Percentiles rank a stretch among this genome's conserved stretches.
Conservation (phyloP, 2,113 vertebrate genomes). For the rat (Rattus norvegicus) region DNA sequence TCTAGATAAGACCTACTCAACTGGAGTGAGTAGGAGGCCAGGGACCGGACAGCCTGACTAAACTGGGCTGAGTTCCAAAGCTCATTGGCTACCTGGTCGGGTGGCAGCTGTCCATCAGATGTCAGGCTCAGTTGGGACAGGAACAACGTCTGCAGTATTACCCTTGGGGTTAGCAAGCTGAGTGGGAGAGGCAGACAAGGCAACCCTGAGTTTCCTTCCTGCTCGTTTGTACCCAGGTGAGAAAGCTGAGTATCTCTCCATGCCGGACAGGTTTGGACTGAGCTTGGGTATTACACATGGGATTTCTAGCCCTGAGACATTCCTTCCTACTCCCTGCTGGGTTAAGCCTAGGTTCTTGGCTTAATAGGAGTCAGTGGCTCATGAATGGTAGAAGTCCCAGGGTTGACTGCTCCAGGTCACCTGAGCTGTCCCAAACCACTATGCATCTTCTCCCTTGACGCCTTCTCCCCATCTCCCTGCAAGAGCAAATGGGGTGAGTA, state of each 20-base stretch:
- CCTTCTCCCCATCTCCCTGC: not conserved
- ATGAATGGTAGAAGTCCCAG: not conserved
- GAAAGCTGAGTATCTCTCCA: not conserved
- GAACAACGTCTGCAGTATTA: fast-evolving
- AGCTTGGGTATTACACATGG: not conserved
- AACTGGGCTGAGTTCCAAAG: not conserved
- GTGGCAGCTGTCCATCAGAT: not conserved
- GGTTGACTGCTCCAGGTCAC: not conserved
- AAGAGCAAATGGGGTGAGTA: not conserved
- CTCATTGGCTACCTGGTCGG: not conserved
- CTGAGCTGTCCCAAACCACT: not conserved
- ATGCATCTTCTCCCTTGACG: not conserved
- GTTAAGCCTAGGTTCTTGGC: not conserved
- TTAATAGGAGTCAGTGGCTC: not conserved
- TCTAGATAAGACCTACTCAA: not conserved
- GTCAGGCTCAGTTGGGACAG: not conserved
- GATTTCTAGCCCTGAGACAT: not conserved
- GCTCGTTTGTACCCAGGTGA: not conserved
- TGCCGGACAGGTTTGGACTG: not conserved
- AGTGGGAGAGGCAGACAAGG: not conserved
- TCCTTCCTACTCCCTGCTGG: not conserved
- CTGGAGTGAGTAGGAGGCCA: not conserved
- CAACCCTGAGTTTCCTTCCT: not conserved
- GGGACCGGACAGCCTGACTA: not conserved
- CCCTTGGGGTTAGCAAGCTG: not conserved